Base-by-base conservation (phyloP, 2,797 vertebrate species). In the Lacerta viridis region DNA sequence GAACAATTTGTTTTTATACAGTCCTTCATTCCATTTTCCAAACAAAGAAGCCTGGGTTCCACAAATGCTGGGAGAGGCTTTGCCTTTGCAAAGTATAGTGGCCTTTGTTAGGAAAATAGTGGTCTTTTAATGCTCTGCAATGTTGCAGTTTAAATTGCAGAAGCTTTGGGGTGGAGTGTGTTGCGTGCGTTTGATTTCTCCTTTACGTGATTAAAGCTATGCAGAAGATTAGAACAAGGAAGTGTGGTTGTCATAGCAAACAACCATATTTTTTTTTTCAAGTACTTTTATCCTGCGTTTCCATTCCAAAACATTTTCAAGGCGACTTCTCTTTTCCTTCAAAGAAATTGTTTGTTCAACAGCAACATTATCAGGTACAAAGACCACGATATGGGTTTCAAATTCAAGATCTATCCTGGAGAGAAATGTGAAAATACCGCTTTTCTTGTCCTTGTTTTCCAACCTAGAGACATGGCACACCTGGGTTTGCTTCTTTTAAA, bases 251-350 rank as follows among this genome's bases (percentile, higher is more conserved):
- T 27, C 27, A 18, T 10, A 25, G 68, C 9, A 81, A 81, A 82
- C 23, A 36, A 79, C 13, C 46, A 36, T 78, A 86, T 18, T n/a
- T n/a, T 50, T 72, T 72, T 59, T 80, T 87, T 66, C 85, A 80
- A n/a, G 9, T 10, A 27, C 43, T 77, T 71, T 11, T 71, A n/a
- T n/a, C 4, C 69, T 71, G 29, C 69, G 13, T 71, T 72, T 33
- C 41, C 13, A 13, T 87, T 85, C 59, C 61, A 25, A 23, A 85
- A 66, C 39, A 76, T 66, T 74, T 69, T 69, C 78, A 80, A 61
- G 18, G 27, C 41, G 74, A 9, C 20, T 81, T 61, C 18, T 82
- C 5, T 82, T 41, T 41, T 39, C 27, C 36, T 68, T 82, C 64
- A 43, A 41, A 81, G 5, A 39, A 39, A 39, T 17, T n/a, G 4